Conservation (phyloP, 2,113 vertebrate species). For the Poicephalus meyeri region DNA sequence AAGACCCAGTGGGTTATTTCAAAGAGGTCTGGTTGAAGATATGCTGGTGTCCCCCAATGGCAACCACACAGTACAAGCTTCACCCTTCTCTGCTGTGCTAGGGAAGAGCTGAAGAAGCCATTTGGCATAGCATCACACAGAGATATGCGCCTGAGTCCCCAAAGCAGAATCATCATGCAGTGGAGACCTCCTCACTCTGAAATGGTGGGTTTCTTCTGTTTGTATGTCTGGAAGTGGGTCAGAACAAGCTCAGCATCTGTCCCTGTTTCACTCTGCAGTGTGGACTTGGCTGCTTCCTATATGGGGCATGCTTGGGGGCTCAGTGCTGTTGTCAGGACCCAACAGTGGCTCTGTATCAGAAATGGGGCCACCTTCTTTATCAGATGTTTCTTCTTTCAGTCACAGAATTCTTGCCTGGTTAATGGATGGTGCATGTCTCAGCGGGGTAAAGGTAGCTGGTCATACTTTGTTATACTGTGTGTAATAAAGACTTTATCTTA, state of each 20-base stretch:
- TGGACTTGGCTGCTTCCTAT: neutral
- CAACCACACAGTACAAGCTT: neutral
- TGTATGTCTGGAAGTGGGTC: neutral
- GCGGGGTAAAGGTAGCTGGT: neutral
- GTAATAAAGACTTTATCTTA: conserved; percentile 68
- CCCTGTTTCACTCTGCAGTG: neutral
- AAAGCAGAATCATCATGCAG: neutral
- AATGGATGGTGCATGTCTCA: neutral
- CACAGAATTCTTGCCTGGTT: neutral
- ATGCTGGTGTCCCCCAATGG: neutral
- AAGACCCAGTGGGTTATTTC: neutral
- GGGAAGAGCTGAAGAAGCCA: neutral
- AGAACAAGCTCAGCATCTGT: neutral
- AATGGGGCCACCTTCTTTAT: neutral
- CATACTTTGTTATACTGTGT: conserved; percentile 6
- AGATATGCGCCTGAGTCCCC: neutral
- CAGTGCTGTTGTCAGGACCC: neutral
- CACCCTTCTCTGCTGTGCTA: neutral
- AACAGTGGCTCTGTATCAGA: neutral
- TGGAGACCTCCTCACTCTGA: neutral
- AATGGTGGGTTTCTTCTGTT: neutral
- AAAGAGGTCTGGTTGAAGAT: neutral
- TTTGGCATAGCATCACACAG: neutral
- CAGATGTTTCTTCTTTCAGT: neutral
- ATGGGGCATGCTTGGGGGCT: fast-evolving